Evolutionary conservation across 2,888 invertebrate genomes (phyloP).

Genomic region (Erynnis tages): DNA sequence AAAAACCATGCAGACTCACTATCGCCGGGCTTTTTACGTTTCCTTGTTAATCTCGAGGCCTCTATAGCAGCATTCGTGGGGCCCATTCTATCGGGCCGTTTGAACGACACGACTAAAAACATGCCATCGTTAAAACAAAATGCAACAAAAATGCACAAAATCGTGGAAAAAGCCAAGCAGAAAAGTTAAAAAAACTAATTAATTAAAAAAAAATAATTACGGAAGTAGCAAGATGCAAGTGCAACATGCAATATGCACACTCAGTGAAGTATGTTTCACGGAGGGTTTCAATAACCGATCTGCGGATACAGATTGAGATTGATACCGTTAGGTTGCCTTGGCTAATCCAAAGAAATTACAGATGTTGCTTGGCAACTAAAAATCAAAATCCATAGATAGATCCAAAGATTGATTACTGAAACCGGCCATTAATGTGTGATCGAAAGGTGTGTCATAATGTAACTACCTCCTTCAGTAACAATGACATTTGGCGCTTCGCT

Average conservation of each 20-base stretch:
- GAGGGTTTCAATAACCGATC: too few relatives aligned
- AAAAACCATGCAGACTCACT: conserved; percentile 55
- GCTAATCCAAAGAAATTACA: too few relatives aligned
- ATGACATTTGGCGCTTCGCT: conserved; percentile 73
- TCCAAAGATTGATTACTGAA: too few relatives aligned
- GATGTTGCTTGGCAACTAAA: too few relatives aligned
- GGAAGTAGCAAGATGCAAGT: conserved; percentile 22
- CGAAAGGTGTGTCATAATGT: conserved; percentile 18
- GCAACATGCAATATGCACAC: conserved; percentile 17
- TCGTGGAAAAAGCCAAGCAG: conserved; percentile 32
- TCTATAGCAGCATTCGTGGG: conserved; percentile 52
- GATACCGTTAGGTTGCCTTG: too few relatives aligned
- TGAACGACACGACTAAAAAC: conserved; percentile 91
- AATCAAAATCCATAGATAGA: too few relatives aligned
- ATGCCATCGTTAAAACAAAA: conserved; percentile 51
- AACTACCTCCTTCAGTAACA: conserved; percentile 79
- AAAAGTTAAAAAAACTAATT: conserved; percentile 17
- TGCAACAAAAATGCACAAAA: conserved; percentile 37
- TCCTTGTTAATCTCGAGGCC: conserved; percentile 76
- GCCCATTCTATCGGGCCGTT: conserved; percentile 83
- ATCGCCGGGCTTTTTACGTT: conserved; percentile 88
- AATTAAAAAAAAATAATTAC: too few relatives aligned
- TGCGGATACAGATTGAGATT: too few relatives aligned
- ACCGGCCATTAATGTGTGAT: too few relatives aligned
- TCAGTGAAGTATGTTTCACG: conserved; percentile 30